Evolutionary conservation across 2,797 vertebrate species (phyloP).

Genomic region (Phoxinus dragarum): DNA sequence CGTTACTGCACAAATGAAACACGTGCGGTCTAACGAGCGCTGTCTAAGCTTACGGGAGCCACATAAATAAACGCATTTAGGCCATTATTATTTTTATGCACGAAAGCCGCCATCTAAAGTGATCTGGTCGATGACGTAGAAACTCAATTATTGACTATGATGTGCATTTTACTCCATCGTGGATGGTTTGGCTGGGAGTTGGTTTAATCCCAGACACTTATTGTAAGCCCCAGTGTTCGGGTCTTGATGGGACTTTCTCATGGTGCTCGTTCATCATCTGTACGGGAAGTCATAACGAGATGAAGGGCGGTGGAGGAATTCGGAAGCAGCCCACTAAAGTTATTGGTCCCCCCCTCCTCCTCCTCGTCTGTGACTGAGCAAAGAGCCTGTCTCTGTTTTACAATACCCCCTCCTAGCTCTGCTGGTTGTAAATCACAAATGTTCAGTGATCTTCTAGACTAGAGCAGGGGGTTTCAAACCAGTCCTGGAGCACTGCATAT

Average conservation of each 20-base stretch:
- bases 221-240: background rate
- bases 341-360: constrained; percentile 37
- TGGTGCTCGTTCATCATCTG: constrained; percentile 24
- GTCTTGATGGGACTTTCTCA: background rate
- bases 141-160: background rate
- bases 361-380: constrained; percentile 41
- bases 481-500: background rate
- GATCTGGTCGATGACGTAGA: no score
- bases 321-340: constrained; percentile 74
- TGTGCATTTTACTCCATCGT: background rate
- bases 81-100: background rate
- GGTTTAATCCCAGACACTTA: background rate
- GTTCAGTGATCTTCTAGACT: constrained; percentile 1
- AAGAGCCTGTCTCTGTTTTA: background rate
- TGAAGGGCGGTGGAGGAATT: constrained; percentile 78
- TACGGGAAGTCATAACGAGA: constrained; percentile 57
- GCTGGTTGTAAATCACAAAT: constrained; percentile 25
- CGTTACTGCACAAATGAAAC: constrained; percentile 72
- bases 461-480: background rate
- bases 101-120: background rate
- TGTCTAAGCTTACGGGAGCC: background rate
- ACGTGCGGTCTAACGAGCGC: constrained; percentile 65
- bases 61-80: background rate
- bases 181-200: background rate
- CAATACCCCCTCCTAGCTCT: background rate